Percentiles rank a stretch among this genome's conserved stretches.
Conservation (phyloP, 2,888 invertebrate species). For the Sabatieria punctata region DNA sequence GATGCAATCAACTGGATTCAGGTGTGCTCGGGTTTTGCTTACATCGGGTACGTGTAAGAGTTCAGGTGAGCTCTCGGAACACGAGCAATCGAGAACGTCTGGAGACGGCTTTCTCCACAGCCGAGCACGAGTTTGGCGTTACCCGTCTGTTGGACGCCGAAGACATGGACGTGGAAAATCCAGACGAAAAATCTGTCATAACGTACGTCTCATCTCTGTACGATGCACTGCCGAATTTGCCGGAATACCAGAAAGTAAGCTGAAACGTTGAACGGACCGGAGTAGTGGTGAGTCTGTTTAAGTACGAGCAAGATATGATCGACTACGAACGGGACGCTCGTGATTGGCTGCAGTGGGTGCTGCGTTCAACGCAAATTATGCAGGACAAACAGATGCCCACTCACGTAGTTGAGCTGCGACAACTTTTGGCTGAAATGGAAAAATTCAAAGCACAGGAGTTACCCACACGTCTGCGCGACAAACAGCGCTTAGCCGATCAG, state of each 20-base stretch:
- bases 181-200: slow-evolving; percentile 97
- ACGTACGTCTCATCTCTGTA: slow-evolving; percentile 98
- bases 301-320: slow-evolving; percentile 18
- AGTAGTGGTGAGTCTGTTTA: slow-evolving; percentile 8
- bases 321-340: slow-evolving; percentile 21
- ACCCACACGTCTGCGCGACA: slow-evolving; percentile 70
- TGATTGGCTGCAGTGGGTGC: slow-evolving; percentile 24
- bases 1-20: slow-evolving; percentile 46
- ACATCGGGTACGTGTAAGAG: background rate
- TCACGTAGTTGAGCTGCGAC: slow-evolving; percentile 13
- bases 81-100: slow-evolving; percentile 81
- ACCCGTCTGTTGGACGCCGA: slow-evolving; percentile 45
- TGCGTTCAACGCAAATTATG: slow-evolving; percentile 17
- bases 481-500: slow-evolving; percentile 64
- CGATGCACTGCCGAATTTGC: slow-evolving; percentile 72
- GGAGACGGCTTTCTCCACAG: slow-evolving; percentile 85
- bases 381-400: slow-evolving; percentile 18
- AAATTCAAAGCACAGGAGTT: slow-evolving; percentile 87
- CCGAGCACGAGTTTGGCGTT: slow-evolving; percentile 93
- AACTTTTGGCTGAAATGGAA: slow-evolving; percentile 66
- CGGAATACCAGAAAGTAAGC: slow-evolving; percentile 12
- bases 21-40: slow-evolving; percentile 31
- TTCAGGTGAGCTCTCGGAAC: slow-evolving; percentile 27
- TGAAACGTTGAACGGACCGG: background rate
- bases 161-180: slow-evolving; percentile 98